Evolutionary conservation across 2,797 vertebrate genomes (phyloP), one percentile per base, ranked within the genome.

Genomic region (Nannoperca australis): DNA sequence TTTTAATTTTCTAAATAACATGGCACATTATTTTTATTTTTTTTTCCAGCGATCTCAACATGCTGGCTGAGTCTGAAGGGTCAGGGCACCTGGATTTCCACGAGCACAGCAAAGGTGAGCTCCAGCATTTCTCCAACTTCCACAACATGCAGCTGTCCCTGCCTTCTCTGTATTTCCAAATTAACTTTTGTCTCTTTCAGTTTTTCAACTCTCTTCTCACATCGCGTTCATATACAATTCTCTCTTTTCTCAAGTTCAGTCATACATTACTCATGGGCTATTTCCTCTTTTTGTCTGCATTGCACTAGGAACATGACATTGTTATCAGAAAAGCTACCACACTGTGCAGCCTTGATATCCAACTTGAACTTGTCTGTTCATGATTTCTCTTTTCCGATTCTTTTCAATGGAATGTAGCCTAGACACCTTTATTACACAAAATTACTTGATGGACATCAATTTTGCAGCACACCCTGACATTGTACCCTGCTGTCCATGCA

Each of bases 11-110:
- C 20, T 50, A 5, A 44, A 24, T 44, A 42, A 47, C 20, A n/a
- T 60, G 3, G 63, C 30, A 69, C 18, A 18, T 71, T 42, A 2
- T 54, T 49, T 74, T 76, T 51, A 27, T 13, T 85, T 6, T 42
- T 49, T 90, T 87, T 85, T n/a, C n/a, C 89, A 99, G 98, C 89
- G 97, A 99, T 90, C 93, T 99, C 76, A 99, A 97, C 92, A 99
- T 99, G 98, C 92, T 99, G 54, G 96, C 96, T 0, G 98, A 98
- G 81, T 95, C 96, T 36, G 97, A 97, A 78, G 95, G 94, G 63
- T 92, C 95, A 2, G 96, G 97, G 81, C 95, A 96, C 69, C 90
- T 99, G 92, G 97, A 99, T 76, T 93, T 97, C 59, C 97, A 97
- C 24, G 97, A 98, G 53, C 96, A 96, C 61, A 89, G 94, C 67